phyloP scores from a whole-genome alignment of 1,140 invertebrate genomes.

The Drosophila ambigua region DNA sequence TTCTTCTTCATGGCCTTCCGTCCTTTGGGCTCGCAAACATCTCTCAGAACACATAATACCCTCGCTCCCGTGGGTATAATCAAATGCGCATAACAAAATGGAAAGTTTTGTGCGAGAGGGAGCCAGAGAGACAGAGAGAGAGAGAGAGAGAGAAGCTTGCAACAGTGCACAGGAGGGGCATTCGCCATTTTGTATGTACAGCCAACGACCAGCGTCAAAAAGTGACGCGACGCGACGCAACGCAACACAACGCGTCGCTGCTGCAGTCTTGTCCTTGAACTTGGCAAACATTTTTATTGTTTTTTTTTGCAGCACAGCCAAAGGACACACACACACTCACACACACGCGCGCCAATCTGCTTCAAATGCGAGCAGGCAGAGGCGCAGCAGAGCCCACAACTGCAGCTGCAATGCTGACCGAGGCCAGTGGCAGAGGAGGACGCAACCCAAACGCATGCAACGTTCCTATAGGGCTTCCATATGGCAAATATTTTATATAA shows the following conservation, averaged over 20 bases:
- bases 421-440: neutral
- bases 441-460: no score
- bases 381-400: no score
- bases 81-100: slow-evolving; percentile 56
- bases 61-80: slow-evolving; percentile 19
- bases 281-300: slow-evolving; percentile 54
- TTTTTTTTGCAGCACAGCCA: slow-evolving; percentile 4
- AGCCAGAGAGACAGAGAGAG: neutral
- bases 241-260: slow-evolving; percentile 9
- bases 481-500: no score
- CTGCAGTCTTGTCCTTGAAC: slow-evolving; percentile 73
- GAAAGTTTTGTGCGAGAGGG: neutral
- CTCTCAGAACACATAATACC: no score
- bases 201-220: slow-evolving; percentile 66
- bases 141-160: slow-evolving; percentile 35
- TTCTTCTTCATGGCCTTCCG: no score
- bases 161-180: slow-evolving; percentile 34
- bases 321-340: slow-evolving; percentile 13
- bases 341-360: slow-evolving; percentile 25
- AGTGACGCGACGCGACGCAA: slow-evolving; percentile 22
- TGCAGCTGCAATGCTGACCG: slow-evolving; percentile 28
- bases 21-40: no score
- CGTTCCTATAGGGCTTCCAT: no score
- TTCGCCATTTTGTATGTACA: slow-evolving; percentile 35
- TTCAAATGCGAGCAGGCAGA: slow-evolving; percentile 28